Percentiles rank a stretch among this genome's conserved stretches.
Conservation (phyloP, 2,797 vertebrate species). For the Semaprochilodus insignis region DNA sequence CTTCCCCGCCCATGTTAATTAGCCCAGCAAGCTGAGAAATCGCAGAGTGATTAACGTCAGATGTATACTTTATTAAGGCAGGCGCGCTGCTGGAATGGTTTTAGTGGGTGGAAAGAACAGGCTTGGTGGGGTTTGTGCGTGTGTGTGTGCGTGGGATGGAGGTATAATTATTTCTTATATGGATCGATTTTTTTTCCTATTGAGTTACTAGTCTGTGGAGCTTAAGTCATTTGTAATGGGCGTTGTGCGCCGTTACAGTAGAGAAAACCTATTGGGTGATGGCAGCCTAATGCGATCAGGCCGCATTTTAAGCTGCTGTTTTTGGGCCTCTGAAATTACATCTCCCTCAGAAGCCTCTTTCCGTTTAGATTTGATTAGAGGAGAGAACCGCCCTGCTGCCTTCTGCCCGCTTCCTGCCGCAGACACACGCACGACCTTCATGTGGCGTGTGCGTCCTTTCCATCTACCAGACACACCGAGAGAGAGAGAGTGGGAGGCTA, state of each 20-base stretch:
- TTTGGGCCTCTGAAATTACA: conserved; percentile 83
- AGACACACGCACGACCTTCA: conserved; percentile 62
- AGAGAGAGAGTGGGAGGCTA: background rate
- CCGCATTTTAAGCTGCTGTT: conserved; percentile 83
- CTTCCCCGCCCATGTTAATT: conserved; percentile 70
- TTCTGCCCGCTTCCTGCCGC: conserved; percentile 58
- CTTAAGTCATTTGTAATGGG: conserved; percentile 89
- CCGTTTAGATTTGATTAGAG: conserved; percentile 79
- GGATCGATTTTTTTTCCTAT: conserved; percentile 83
- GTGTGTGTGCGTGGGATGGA: conserved; percentile 69
- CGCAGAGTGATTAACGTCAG: conserved; percentile 75
- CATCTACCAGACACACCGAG: conserved; percentile 14
- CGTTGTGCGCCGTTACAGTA: conserved; percentile 85
- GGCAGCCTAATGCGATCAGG: conserved; percentile 86
- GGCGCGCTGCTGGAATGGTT: conserved; percentile 60
- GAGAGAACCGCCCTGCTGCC: conserved; percentile 71
- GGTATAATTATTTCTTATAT: conserved; percentile 86
- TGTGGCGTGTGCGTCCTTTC: conserved; percentile 44
- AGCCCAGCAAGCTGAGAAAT: conserved; percentile 75
- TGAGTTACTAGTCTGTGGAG: conserved; percentile 84
- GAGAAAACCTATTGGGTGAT: conserved; percentile 89
- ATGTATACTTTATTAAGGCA: conserved; percentile 71
- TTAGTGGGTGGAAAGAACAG: conserved; percentile 31
- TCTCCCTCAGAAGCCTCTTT: conserved; percentile 67
- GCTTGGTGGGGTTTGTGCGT: conserved; percentile 1